These are phyloP conservation scores for Microctonus aethiopoides DNA, from an alignment of 2,888 invertebrate genomes.

Conservation along the genomic window DNA sequence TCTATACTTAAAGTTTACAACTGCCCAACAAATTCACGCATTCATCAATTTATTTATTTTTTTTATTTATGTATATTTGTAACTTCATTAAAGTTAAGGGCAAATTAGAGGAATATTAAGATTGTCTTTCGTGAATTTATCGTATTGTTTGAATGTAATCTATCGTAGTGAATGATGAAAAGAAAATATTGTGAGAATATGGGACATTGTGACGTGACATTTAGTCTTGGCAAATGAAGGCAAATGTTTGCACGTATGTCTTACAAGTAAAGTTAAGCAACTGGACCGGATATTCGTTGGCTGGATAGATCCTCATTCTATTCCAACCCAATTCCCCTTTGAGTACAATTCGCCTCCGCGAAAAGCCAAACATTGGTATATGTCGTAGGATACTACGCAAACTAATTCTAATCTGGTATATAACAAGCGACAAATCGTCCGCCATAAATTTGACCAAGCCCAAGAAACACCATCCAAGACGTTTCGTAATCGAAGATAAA, in stretches of 20 bases:
- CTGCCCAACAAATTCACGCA: too few relatives aligned
- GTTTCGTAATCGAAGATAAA: conserved; percentile 66
- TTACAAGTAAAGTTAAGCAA: conserved; percentile 25
- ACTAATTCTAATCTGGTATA: conserved; percentile 66
- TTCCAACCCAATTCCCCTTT: background rate
- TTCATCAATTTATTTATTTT: too few relatives aligned
- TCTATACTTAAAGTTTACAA: background rate
- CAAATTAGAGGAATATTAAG: background rate
- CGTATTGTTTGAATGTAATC: background rate
- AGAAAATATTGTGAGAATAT: background rate
- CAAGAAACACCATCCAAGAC: conserved; percentile 60
- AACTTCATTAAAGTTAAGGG: too few relatives aligned
- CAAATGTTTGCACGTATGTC: conserved; percentile 18
- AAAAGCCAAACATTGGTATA: conserved; percentile 27
- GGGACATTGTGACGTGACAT: background rate
- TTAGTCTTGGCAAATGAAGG: conserved; percentile 22
- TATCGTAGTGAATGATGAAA: background rate
- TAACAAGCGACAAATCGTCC: conserved; percentile 65
- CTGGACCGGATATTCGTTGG: conserved; percentile 32
- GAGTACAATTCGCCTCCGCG: background rate
- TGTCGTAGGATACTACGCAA: conserved; percentile 51
- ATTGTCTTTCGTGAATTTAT: background rate
- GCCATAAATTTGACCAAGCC: conserved; percentile 59
- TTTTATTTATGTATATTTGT: too few relatives aligned
- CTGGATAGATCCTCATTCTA: background rate